Conservation (phyloP, 37 sponge, comb jelly and placozoan species). For the Corticium candelabrum region DNA sequence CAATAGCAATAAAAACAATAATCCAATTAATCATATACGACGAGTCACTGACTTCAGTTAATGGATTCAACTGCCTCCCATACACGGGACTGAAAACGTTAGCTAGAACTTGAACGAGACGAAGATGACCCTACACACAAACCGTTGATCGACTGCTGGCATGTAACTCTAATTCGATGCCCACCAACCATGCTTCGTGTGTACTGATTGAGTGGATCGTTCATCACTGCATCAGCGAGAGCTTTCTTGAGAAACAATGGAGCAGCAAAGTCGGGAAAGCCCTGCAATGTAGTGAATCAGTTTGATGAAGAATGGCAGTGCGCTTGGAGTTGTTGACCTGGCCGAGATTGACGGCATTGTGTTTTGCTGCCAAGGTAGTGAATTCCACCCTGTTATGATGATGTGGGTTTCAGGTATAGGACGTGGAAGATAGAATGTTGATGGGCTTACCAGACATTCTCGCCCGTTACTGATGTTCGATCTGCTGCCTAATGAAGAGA, state of each 20-base stretch:
- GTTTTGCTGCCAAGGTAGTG: slow-evolving; percentile 55
- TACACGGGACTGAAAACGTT: slow-evolving; percentile 51
- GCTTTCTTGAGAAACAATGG: slow-evolving; percentile 71
- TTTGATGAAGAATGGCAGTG: too few species aligned
- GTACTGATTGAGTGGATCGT: slow-evolving; percentile 58
- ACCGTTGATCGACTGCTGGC: not conserved
- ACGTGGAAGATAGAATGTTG: too few species aligned
- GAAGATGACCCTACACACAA: slow-evolving; percentile 67
- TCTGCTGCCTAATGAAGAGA: not conserved
- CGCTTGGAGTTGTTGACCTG: too few species aligned
- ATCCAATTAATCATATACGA: not conserved
- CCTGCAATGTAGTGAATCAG: too few species aligned
- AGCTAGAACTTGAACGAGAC: slow-evolving; percentile 76
- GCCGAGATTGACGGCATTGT: slow-evolving; percentile 78
- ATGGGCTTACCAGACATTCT: not conserved
- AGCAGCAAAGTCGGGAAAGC: slow-evolving; percentile 82
- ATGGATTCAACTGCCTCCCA: slow-evolving; percentile 64
- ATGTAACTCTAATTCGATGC: not conserved
- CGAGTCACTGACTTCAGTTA: slow-evolving; percentile 49
- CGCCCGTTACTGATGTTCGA: not conserved
- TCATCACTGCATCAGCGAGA: slow-evolving; percentile 38
- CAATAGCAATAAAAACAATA: not conserved
- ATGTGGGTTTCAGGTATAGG: too few species aligned
- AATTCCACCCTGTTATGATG: slow-evolving; percentile 72
- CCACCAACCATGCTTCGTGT: slow-evolving; percentile 32